Evolutionary conservation across 2,113 vertebrate species (phyloP).

Genomic region (Petromus typicus): DNA sequence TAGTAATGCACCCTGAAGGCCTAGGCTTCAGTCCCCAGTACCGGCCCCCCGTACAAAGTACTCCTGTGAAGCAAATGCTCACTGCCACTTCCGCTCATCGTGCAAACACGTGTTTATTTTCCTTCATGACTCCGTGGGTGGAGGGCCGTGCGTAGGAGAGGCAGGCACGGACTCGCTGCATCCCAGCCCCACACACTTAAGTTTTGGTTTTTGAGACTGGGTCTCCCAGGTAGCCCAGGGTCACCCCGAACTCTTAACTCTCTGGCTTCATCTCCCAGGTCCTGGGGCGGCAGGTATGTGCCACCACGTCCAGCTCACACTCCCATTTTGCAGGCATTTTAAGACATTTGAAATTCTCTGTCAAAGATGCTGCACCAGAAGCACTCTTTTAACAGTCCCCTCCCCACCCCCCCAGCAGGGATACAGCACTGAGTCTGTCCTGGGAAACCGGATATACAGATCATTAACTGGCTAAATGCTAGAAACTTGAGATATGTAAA

Average conservation of each 20-base stretch:
- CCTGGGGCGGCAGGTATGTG: background rate
- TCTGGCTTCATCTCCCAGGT: background rate
- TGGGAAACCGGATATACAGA: background rate
- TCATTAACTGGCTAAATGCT: constrained; percentile 57
- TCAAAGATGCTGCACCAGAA: background rate
- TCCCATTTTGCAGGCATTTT: constrained; percentile 5
- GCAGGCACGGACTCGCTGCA: background rate
- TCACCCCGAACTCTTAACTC: background rate
- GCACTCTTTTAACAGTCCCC: background rate
- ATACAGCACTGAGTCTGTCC: background rate
- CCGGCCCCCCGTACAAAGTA: background rate
- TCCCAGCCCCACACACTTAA: background rate
- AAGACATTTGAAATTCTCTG: constrained; percentile 44
- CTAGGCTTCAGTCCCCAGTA: background rate
- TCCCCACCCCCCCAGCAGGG: background rate
- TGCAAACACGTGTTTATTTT: background rate
- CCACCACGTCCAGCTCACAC: background rate
- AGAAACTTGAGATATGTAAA: constrained; percentile 61
- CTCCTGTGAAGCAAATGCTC: background rate
- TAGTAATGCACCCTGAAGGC: background rate
- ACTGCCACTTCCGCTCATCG: background rate
- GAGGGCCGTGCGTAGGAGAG: background rate
- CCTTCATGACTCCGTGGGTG: background rate
- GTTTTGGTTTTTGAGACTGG: background rate
- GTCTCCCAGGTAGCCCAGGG: background rate